These are phyloP conservation scores for Aphelenchoides avenae DNA, from an alignment of 1,140 invertebrate genomes.

Conservation along the genomic window DNA sequence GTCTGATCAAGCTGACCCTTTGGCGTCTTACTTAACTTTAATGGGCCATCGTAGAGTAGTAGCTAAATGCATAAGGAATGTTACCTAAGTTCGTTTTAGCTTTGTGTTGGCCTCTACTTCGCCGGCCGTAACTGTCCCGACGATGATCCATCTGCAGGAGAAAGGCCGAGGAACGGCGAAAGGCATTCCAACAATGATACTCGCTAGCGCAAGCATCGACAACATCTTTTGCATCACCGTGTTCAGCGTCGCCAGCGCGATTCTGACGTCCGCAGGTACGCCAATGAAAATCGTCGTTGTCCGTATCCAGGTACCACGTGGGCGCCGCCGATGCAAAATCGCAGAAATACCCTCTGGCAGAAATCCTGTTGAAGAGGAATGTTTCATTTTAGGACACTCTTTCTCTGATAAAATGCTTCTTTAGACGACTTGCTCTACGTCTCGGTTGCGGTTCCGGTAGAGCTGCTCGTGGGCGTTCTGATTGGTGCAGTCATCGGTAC, in stretches of 20 bases:
- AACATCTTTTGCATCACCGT: constrained; percentile 76
- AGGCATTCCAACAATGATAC: constrained; percentile 88
- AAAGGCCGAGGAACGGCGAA: constrained; percentile 83
- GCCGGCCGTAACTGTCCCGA: constrained; percentile 90
- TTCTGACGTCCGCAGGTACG: background rate
- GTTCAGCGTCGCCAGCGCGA: constrained; percentile 72
- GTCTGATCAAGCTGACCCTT: background rate
- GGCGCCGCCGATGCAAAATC: too few relatives aligned
- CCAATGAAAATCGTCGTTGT: background rate
- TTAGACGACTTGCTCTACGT: constrained; percentile 2
- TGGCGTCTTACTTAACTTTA: background rate
- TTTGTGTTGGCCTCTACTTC: constrained; percentile 84
- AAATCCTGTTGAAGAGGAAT: too few relatives aligned
- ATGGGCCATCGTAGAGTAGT: background rate
- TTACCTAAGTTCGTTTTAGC: constrained; percentile 4
- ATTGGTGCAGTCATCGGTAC: constrained; percentile 6
- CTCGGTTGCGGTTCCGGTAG: constrained; percentile 10
- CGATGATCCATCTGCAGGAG: constrained; percentile 74
- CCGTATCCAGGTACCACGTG: constrained; percentile 8
- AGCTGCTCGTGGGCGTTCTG: constrained; percentile 13
- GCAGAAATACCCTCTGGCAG: too few relatives aligned
- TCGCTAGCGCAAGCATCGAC: constrained; percentile 83
- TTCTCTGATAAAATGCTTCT: background rate
- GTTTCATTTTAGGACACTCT: background rate
- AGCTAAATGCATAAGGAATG: background rate